Conservation (phyloP, 2,113 vertebrate genomes). For the Esox niger region DNA sequence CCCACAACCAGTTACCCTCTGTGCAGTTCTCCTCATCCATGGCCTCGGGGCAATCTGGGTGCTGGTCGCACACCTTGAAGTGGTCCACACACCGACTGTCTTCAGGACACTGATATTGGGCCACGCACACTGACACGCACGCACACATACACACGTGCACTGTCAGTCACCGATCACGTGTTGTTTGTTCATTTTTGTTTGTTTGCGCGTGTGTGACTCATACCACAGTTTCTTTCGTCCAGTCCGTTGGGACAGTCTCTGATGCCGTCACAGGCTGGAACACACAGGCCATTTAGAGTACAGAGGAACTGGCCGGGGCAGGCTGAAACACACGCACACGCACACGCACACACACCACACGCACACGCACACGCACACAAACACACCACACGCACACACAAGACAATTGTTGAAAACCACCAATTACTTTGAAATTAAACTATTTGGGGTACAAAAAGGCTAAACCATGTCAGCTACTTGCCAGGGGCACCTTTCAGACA, state of each 20-base stretch:
- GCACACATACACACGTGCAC: constrained; percentile 10
- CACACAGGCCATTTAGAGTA: constrained; percentile 82
- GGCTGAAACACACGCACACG: constrained; percentile 65
- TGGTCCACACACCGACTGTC: constrained; percentile 84
- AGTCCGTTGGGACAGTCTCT: constrained; percentile 87
- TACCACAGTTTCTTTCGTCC: constrained; percentile 93
- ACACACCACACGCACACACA: constrained; percentile 8
- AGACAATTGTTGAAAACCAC: too few relatives aligned
- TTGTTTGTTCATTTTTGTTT: neutral
- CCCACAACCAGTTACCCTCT: constrained; percentile 65
- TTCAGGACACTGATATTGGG: constrained; percentile 82
- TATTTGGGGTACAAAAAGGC: too few relatives aligned
- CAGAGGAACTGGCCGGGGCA: constrained; percentile 89
- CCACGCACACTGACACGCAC: constrained; percentile 80
- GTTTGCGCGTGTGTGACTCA: constrained; percentile 20
- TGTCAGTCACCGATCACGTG: too few relatives aligned
- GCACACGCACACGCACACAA: constrained; percentile 22
- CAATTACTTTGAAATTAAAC: too few relatives aligned
- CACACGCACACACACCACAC: constrained; percentile 6
- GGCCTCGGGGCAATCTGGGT: constrained; percentile 78
- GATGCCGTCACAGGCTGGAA: constrained; percentile 87
- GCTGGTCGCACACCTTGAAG: constrained; percentile 81
- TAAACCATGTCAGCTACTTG: too few relatives aligned
- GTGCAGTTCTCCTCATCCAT: constrained; percentile 83
- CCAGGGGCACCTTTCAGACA: too few relatives aligned